Evolutionary conservation across 2,113 vertebrate species (phyloP).

Genomic region (Amphilophus citrinellus): DNA sequence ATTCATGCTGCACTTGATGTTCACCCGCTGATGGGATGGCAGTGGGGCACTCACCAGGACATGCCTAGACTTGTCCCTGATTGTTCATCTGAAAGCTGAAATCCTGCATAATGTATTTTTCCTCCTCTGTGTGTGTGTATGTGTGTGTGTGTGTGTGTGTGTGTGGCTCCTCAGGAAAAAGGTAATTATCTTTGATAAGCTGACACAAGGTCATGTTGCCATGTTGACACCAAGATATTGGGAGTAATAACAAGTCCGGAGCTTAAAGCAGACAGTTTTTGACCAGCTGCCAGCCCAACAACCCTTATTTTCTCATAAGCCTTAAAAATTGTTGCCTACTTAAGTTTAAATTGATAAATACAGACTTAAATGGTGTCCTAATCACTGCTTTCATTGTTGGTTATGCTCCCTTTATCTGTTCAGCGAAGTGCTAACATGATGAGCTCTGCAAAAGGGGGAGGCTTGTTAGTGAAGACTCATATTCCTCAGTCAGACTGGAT

Average conservation of each 20-base stretch:
- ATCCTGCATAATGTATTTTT: conserved; percentile 42
- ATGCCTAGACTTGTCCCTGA: conserved; percentile 66
- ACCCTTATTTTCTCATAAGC: not conserved
- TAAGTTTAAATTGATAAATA: conserved; percentile 29
- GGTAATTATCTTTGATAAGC: conserved; percentile 39
- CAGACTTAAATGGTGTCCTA: conserved; percentile 2
- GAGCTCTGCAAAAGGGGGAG: conserved; percentile 53
- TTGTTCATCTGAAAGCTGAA: conserved; percentile 55
- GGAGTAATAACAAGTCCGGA: conserved; percentile 32
- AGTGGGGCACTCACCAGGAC: conserved; percentile 46
- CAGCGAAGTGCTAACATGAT: conserved; percentile 59
- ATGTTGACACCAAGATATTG: conserved; percentile 24
- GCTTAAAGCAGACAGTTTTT: conserved; percentile 24
- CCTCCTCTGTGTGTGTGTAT: not conserved
- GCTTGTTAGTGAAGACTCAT: conserved; percentile 55
- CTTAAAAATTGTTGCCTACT: conserved; percentile 22
- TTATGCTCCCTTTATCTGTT: conserved; percentile 52
- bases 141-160: not conserved
- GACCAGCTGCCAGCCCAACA: not conserved
- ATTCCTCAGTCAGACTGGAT: conserved; percentile 63
- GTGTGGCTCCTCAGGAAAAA: not conserved
- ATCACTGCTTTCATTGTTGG: conserved; percentile 39
- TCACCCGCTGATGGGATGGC: conserved; percentile 52
- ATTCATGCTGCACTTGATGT: conserved; percentile 61
- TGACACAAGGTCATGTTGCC: conserved; percentile 35